These are phyloP conservation scores for Zoanthus solanderi DNA, from an alignment of 92 coral and sea anemone genomes.

Conservation along the genomic window DNA sequence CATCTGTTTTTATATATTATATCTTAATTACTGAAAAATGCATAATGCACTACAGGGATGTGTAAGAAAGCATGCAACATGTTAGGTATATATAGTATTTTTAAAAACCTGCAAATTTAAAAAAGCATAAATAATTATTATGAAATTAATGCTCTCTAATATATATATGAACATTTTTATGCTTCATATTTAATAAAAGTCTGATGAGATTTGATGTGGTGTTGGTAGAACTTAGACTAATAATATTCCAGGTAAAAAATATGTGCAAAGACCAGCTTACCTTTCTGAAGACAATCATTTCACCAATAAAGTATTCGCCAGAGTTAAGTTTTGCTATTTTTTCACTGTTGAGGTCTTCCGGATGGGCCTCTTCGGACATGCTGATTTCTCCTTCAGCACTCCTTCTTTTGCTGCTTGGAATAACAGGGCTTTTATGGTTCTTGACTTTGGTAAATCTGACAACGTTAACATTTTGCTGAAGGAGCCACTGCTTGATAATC, in stretches of 20 bases:
- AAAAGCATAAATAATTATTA: background rate
- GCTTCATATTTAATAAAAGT: background rate
- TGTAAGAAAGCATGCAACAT: constrained; percentile 14
- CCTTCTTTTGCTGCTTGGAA: constrained; percentile 60
- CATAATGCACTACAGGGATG: background rate
- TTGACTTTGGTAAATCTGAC: constrained; percentile 38
- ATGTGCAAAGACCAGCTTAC: constrained; percentile 12
- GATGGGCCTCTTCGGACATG: constrained; percentile 55
- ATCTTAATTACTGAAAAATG: background rate
- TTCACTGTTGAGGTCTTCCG: constrained; percentile 33
- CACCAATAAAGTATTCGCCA: constrained; percentile 53
- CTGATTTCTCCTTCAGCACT: constrained; percentile 69
- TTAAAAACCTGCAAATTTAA: background rate
- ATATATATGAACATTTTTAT: background rate
- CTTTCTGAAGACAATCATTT: constrained; percentile 69
- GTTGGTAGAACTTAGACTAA: background rate
- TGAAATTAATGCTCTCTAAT: background rate
- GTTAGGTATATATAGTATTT: background rate
- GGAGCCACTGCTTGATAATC: constrained; percentile 62
- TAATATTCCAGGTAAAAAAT: background rate
- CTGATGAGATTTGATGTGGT: background rate
- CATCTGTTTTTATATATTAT: background rate
- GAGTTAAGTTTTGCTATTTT: constrained; percentile 43
- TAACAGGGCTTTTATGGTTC: background rate
- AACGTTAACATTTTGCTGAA: constrained; percentile 48